Percentiles rank a stretch among this genome's conserved stretches.
These are phyloP conservation scores for Laterallus jamaicensis DNA, from an alignment of 2,113 vertebrate genomes.

Conservation along the genomic window DNA sequence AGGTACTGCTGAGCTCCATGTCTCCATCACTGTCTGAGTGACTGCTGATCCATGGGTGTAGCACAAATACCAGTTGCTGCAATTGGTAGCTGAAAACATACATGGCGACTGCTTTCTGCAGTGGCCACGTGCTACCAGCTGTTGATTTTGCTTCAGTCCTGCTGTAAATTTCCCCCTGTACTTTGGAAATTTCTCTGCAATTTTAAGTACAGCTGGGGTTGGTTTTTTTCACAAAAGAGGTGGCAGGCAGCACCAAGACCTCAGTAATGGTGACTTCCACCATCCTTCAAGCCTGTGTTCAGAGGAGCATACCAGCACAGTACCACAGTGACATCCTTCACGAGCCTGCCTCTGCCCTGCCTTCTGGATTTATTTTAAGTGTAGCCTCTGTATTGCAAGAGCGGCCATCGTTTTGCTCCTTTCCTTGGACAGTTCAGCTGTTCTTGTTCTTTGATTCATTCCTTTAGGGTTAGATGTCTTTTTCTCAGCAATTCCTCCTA, in stretches of 20 bases:
- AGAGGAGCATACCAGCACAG: neutral
- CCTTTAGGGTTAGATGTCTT: slow-evolving; percentile 17
- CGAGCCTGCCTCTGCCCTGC: rapidly evolving
- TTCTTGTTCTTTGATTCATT: slow-evolving; percentile 38
- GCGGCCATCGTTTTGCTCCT: rapidly evolving
- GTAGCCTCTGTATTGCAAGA: neutral
- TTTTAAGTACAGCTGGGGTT: neutral
- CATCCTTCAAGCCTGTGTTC: neutral
- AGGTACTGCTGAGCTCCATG: neutral
- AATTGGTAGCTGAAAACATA: neutral
- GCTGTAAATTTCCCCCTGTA: neutral
- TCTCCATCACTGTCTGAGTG: rapidly evolving
- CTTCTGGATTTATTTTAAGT: neutral
- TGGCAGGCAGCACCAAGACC: neutral
- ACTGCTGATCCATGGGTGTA: rapidly evolving
- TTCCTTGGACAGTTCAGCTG: neutral
- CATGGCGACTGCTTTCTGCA: neutral
- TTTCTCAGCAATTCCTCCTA: slow-evolving; percentile 39
- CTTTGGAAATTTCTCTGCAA: neutral
- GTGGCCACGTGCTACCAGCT: neutral
- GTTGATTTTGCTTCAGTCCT: neutral
- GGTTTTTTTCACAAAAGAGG: neutral
- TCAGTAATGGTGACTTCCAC: neutral
- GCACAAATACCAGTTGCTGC: neutral
- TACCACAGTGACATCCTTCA: neutral